A percentile compares a stretch with the other conserved stretches of the same genome.
phyloP scores from a whole-genome alignment of 2,797 vertebrate genomes.

The Malacoctenus gilli region DNA sequence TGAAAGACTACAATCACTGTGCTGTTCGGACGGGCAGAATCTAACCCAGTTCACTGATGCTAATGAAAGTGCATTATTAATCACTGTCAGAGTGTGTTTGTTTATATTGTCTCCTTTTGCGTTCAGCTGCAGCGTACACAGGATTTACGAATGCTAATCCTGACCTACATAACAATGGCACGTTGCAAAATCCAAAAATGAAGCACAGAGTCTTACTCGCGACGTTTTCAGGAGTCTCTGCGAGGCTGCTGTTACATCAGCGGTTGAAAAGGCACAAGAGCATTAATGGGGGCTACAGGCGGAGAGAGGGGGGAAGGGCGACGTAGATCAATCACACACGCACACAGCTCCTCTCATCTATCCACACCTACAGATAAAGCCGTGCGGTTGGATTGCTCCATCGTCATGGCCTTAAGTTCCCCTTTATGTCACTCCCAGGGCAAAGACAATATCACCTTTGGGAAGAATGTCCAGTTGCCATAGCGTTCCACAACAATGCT shows the following conservation, averaged over 20 bases:
- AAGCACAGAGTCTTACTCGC: conserved; percentile 11
- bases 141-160: conserved; percentile 31
- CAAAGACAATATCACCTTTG: conserved; percentile 80
- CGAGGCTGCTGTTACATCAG: conserved; percentile 62
- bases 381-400: conserved; percentile 61
- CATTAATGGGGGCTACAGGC: conserved; percentile 52
- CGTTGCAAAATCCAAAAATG: conserved; percentile 23
- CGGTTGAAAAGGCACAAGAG: conserved; percentile 55
- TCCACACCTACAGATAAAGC: conserved; percentile 78
- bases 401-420: conserved; percentile 64
- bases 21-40: conserved; percentile 13
- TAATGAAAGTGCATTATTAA: conserved; percentile 6
- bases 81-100: neutral
- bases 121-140: conserved; percentile 14
- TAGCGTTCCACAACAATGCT: conserved; percentile 77
- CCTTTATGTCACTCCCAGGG: conserved; percentile 67
- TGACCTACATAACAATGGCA: conserved; percentile 19
- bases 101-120: conserved; percentile 15
- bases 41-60: neutral
- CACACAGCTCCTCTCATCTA: conserved; percentile 71
- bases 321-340: conserved; percentile 77
- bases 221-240: conserved; percentile 34
- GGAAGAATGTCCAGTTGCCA: conserved; percentile 80
- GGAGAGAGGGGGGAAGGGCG: conserved; percentile 71
- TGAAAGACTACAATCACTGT: neutral